phyloP scores from a whole-genome alignment of 1,140 invertebrate species.

The Drosophila takahashii region DNA sequence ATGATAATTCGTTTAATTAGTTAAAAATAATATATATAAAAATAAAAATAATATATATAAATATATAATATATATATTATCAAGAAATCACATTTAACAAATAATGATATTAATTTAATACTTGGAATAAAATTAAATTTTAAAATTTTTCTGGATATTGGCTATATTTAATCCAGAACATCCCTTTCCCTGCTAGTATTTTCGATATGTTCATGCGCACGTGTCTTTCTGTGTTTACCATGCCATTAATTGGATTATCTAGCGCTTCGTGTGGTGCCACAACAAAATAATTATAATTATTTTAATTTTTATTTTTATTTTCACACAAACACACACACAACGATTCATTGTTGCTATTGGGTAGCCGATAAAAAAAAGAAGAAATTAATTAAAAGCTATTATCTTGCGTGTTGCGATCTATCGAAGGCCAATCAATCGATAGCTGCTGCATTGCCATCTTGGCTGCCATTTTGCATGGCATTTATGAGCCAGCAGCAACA shows the following conservation, averaged over 20 bases:
- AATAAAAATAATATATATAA: too few relatives aligned
- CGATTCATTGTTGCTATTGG: neutral
- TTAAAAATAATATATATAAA: too few relatives aligned
- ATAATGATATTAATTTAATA: too few relatives aligned
- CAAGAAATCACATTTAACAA: too few relatives aligned
- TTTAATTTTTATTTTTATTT: slow-evolving; percentile 28
- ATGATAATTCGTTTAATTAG: too few relatives aligned
- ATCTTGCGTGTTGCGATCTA: slow-evolving; percentile 30
- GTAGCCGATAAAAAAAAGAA: neutral
- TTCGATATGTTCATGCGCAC: slow-evolving; percentile 11
- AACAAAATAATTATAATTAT: slow-evolving; percentile 65
- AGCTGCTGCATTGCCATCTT: slow-evolving; percentile 44
- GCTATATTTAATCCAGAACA: too few relatives aligned
- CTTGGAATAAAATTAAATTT: too few relatives aligned
- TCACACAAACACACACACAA: slow-evolving; percentile 11
- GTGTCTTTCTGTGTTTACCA: slow-evolving; percentile 43
- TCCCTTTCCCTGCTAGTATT: slow-evolving; percentile 8
- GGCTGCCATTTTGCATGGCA: slow-evolving; percentile 34
- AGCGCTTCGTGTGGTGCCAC: slow-evolving; percentile 47
- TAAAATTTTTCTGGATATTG: too few relatives aligned
- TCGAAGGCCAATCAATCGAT: slow-evolving; percentile 60
- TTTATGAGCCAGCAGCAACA: slow-evolving; percentile 22
- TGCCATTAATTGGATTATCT: slow-evolving; percentile 76
- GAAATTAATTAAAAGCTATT: slow-evolving; percentile 73
- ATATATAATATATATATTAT: too few relatives aligned